These are phyloP conservation scores for Knipowitschia caucasica DNA, from an alignment of 2,797 vertebrate genomes.

Conservation along the genomic window DNA sequence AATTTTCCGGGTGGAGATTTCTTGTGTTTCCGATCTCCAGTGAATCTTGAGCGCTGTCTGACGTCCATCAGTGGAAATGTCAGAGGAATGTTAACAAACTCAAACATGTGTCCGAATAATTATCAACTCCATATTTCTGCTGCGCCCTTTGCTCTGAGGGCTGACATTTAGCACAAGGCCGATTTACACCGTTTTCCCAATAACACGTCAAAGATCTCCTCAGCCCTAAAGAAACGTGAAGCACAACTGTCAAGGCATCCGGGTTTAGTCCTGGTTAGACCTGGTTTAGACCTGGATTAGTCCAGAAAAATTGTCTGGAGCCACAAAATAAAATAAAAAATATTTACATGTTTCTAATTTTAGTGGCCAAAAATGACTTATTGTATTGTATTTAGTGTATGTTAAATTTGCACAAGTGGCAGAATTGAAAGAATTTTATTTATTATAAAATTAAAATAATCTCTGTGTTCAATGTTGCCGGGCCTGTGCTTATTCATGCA, in stretches of 20 bases:
- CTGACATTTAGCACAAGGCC: slow-evolving; percentile 43
- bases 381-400: too few relatives aligned
- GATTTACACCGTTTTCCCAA: background rate
- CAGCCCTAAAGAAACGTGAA: background rate
- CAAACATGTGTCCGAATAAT: slow-evolving; percentile 51
- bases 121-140: slow-evolving; percentile 66
- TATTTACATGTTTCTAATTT: too few relatives aligned
- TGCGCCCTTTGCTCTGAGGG: slow-evolving; percentile 69
- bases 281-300: background rate
- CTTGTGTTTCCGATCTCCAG: background rate
- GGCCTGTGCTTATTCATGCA: too few relatives aligned
- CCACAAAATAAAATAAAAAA: too few relatives aligned
- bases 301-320: too few relatives aligned
- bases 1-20: background rate
- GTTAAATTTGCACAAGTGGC: too few relatives aligned
- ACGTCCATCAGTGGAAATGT: background rate
- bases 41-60: too few relatives aligned
- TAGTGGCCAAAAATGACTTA: too few relatives aligned
- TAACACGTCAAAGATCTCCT: background rate
- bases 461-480: too few relatives aligned
- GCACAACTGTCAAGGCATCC: background rate
- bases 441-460: too few relatives aligned
- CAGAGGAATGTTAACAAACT: slow-evolving; percentile 5
- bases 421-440: too few relatives aligned
- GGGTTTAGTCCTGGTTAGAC: background rate